Percentiles rank a stretch among this genome's conserved stretches.
Conservation (phyloP, 2,797 vertebrate species). For the Phaenicophaeus curvirostris region DNA sequence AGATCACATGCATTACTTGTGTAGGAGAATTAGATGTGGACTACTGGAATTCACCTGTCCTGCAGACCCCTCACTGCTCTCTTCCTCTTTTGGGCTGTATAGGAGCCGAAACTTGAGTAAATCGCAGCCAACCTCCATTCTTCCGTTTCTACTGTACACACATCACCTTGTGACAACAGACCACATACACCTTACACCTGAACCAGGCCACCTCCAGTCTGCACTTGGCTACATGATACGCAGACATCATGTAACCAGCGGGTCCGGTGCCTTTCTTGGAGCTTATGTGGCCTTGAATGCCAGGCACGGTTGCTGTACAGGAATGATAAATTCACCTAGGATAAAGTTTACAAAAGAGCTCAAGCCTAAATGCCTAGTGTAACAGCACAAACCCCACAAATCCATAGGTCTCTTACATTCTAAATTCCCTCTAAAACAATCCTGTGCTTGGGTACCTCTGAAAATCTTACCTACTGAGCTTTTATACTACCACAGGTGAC, state of each 20-base stretch:
- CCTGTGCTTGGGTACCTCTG: not conserved
- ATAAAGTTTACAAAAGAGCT: not conserved
- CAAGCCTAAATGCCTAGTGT: too few species aligned
- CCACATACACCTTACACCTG: not conserved
- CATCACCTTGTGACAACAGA: not conserved
- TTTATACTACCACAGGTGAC: not conserved
- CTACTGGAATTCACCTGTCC: not conserved
- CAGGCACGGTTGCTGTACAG: not conserved
- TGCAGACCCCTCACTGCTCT: not conserved
- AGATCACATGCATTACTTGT: not conserved
- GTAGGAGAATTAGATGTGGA: not conserved
- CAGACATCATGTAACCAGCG: not conserved
- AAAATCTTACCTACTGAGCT: not conserved
- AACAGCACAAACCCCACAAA: not conserved
- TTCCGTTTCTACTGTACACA: not conserved
- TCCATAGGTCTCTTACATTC: not conserved
- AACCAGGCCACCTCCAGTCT: accelerated
- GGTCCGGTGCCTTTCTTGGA: not conserved
- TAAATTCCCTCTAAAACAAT: not conserved
- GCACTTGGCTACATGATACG: not conserved
- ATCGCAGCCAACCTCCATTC: not conserved
- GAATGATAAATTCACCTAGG: not conserved
- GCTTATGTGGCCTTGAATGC: not conserved
- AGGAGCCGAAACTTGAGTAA: not conserved
- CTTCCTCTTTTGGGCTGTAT: not conserved